phyloP scores from a whole-genome alignment of 2,888 invertebrate genomes.

The Eubasilissa splendida region DNA sequence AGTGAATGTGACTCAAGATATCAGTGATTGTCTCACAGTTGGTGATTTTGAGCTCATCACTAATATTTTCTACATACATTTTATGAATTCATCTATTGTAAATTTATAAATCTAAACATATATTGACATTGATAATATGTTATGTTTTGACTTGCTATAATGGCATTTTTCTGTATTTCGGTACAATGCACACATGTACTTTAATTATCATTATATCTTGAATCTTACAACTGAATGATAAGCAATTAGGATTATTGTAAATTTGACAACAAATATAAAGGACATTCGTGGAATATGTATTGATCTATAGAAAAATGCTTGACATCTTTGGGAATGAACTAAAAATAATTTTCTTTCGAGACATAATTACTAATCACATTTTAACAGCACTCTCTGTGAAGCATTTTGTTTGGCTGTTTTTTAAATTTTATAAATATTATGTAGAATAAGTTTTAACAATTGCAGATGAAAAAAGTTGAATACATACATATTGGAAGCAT shows the following conservation, averaged over 20 bases:
- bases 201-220: too few relatives aligned
- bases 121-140: constrained; percentile 1
- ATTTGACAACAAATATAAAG: too few relatives aligned
- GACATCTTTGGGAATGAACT: not conserved
- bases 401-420: constrained; percentile 39
- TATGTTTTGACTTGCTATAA: constrained; percentile 25
- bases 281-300: too few relatives aligned
- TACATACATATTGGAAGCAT: too few relatives aligned
- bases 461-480: too few relatives aligned
- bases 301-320: not conserved
- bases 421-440: not conserved
- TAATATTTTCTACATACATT: not conserved
- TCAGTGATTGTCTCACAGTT: too few relatives aligned
- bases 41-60: too few relatives aligned
- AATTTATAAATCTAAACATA: not conserved
- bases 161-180: not conserved
- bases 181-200: too few relatives aligned
- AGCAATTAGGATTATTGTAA: too few relatives aligned
- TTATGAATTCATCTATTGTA: not conserved
- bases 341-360: not conserved
- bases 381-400: constrained; percentile 37
- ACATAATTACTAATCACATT: constrained; percentile 15
- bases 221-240: too few relatives aligned
- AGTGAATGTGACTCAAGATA: too few relatives aligned
- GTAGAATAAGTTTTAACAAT: not conserved